These are phyloP conservation scores for Craseonycteris thonglongyai DNA, from an alignment of 2,113 vertebrate genomes.

Conservation along the genomic window DNA sequence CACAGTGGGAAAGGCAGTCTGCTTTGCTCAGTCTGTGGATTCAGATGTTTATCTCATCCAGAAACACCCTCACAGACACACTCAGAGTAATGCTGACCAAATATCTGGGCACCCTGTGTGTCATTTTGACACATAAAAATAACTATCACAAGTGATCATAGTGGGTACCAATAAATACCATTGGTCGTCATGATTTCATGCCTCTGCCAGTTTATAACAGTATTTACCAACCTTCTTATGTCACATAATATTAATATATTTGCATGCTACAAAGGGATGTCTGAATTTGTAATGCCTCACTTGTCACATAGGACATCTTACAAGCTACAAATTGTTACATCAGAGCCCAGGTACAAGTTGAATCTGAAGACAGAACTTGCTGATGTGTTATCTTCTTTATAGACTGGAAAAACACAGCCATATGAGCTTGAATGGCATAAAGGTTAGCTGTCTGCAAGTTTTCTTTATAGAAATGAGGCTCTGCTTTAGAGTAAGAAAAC, in stretches of 20 bases:
- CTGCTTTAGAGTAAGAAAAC: slow-evolving; percentile 7
- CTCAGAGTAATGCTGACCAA: not conserved
- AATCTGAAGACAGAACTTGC: not conserved
- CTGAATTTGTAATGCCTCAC: not conserved
- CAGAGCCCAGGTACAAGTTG: not conserved
- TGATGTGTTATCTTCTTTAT: not conserved
- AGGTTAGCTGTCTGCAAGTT: not conserved
- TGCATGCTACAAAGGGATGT: not conserved
- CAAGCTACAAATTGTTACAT: not conserved
- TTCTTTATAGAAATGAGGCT: slow-evolving; percentile 10
- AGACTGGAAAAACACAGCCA: not conserved
- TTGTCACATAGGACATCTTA: slow-evolving; percentile 1
- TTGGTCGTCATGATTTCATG: not conserved
- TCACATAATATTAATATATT: not conserved
- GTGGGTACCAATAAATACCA: not conserved
- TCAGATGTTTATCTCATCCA: not conserved
- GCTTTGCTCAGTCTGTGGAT: not conserved
- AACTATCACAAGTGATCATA: not conserved
- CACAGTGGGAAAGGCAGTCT: not conserved
- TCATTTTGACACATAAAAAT: not conserved
- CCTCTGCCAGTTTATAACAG: not conserved
- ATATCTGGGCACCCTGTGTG: not conserved
- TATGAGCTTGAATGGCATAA: not conserved
- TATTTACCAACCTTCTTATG: not conserved
- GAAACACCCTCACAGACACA: not conserved